Percentiles rank a stretch among this genome's conserved stretches.
phyloP scores from a whole-genome alignment of 2,797 vertebrate genomes.

The Poecilia velifera region DNA sequence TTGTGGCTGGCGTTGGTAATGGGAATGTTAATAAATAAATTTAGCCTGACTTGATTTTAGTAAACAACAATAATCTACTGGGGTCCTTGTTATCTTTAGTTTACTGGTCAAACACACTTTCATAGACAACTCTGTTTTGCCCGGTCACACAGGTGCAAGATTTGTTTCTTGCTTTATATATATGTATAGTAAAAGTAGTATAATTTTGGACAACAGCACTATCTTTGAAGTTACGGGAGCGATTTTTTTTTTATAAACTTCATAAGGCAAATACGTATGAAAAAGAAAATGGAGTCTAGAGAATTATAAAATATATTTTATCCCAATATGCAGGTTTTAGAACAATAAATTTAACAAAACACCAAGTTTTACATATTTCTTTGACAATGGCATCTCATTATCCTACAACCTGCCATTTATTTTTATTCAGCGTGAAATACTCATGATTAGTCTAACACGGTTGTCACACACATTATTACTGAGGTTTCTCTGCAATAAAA shows the following conservation, averaged over 20 bases:
- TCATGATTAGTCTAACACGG: background rate
- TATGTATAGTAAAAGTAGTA: background rate
- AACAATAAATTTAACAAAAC: background rate
- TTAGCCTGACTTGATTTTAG: background rate
- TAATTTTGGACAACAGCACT: background rate
- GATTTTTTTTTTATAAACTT: background rate
- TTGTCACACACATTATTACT: background rate
- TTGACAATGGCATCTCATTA: background rate
- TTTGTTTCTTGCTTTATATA: background rate
- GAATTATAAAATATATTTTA: background rate
- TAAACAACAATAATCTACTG: background rate
- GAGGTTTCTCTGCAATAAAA: background rate
- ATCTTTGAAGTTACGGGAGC: background rate
- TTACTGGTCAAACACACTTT: background rate
- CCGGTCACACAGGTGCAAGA: background rate
- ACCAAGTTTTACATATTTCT: background rate
- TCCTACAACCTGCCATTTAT: background rate
- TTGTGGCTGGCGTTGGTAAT: background rate
- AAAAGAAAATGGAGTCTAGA: background rate
- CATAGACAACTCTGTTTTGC: background rate
- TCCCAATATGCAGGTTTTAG: background rate
- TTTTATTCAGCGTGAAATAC: background rate
- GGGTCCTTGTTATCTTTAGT: background rate
- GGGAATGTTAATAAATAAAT: background rate
- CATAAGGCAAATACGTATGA: background rate